Percentiles rank a stretch among this genome's conserved stretches.
Conservation (phyloP, 2,797 vertebrate genomes). For the Mico argentatus region DNA sequence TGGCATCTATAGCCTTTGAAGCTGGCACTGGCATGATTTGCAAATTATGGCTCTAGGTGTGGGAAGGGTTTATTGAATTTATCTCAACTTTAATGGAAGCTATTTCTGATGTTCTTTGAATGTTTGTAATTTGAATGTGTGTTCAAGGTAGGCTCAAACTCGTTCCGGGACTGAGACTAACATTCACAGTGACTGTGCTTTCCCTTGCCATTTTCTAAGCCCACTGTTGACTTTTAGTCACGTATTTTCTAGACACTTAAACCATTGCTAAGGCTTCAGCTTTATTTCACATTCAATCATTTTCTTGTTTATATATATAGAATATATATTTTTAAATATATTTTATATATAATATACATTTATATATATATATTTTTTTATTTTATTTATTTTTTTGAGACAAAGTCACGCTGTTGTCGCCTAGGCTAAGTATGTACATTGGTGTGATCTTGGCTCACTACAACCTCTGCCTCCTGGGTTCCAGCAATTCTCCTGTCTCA, state of each 20-base stretch:
- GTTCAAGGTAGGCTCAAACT: neutral
- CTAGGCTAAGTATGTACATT: neutral
- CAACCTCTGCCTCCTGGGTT: neutral
- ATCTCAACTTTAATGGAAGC: neutral
- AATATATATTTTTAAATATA: no score
- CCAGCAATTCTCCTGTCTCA: neutral
- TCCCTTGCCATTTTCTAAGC: neutral
- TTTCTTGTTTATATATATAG: neutral
- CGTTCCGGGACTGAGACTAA: neutral
- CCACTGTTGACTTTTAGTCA: neutral
- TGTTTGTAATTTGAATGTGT: neutral
- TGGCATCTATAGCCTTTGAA: neutral
- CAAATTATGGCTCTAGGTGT: neutral
- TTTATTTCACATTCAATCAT: slow-evolving; percentile 19
- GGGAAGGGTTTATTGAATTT: neutral
- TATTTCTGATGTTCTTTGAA: neutral
- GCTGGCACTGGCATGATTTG: neutral
- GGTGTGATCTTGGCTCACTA: neutral
- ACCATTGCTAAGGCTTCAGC: neutral
- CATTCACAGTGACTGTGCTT: neutral
- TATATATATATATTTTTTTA: no score
- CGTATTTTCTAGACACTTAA: slow-evolving; percentile 27
- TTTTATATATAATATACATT: no score
- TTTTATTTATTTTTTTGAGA: no score
- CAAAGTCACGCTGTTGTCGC: neutral